Evolutionary conservation across 2,113 vertebrate species (phyloP).

Genomic region (Mormyrus iriodes): DNA sequence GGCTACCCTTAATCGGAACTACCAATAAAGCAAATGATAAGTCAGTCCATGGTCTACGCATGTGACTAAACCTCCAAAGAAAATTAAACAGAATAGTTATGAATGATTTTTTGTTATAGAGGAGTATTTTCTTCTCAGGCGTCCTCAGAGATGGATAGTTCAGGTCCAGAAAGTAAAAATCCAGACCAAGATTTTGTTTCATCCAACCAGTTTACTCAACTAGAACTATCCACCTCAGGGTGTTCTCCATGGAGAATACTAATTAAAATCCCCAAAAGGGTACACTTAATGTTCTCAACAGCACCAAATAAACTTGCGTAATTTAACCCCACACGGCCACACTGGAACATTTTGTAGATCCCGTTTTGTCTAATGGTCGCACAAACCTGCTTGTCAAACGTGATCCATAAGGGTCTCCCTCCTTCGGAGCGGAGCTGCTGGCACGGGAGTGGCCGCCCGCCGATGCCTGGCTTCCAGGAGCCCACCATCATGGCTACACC

Average conservation of each 20-base stretch:
- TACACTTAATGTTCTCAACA: background rate
- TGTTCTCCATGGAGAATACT: background rate
- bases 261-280: background rate
- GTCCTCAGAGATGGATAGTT: too few relatives aligned
- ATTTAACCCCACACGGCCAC: background rate
- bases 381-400: conserved; percentile 84
- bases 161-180: too few relatives aligned
- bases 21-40: background rate
- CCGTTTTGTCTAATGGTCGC: background rate
- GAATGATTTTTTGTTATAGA: background rate
- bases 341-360: background rate
- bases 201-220: too few relatives aligned
- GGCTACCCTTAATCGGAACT: background rate
- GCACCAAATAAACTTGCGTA: background rate
- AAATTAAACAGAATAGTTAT: background rate
- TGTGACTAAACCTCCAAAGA: background rate
- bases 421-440: conserved; percentile 60
- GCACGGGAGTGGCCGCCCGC: conserved; percentile 62
- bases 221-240: too few relatives aligned
- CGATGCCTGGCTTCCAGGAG: conserved; percentile 72
- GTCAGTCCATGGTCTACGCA: background rate
- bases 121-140: background rate
- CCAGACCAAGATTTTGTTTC: too few relatives aligned
- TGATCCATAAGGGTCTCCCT: conserved; percentile 72
- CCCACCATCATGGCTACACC: conserved; percentile 64